Evolutionary conservation across 2,797 vertebrate species (phyloP).

Genomic region (Pterois miles): DNA sequence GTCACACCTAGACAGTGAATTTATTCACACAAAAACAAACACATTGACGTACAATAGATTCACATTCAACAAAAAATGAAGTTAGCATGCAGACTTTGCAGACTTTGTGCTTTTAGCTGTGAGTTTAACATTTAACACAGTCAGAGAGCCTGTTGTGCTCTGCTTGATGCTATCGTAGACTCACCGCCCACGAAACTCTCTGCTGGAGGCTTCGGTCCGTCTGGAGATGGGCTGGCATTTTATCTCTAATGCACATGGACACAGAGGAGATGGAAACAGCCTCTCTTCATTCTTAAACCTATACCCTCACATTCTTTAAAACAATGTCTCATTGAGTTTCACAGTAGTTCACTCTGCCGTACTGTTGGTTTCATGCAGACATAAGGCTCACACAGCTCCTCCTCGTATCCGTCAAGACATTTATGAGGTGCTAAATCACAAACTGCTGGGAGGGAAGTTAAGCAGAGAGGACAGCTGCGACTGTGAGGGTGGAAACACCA

Average conservation of each 20-base stretch:
- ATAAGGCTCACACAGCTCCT: conserved; percentile 13
- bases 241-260: conserved; percentile 8
- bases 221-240: conserved; percentile 40
- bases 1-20: neutral
- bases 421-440: conserved; percentile 61
- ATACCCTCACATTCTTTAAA: conserved; percentile 22
- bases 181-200: conserved; percentile 42
- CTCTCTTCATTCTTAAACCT: conserved; percentile 49
- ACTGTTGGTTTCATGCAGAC: conserved; percentile 17
- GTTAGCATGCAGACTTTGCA: neutral
- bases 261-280: neutral
- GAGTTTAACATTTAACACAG: conserved; percentile 7
- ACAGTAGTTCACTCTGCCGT: neutral
- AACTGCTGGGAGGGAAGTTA: conserved; percentile 31
- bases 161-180: conserved; percentile 34
- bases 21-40: neutral
- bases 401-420: conserved; percentile 44
- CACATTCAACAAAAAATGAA: conserved; percentile 12
- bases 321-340: conserved; percentile 18
- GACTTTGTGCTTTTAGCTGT: conserved; percentile 3
- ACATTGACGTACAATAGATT: neutral
- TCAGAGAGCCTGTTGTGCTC: neutral
- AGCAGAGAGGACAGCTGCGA: conserved; percentile 50
- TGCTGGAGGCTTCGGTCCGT: conserved; percentile 46
- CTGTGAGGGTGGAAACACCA: conserved; percentile 17